Evolutionary conservation across 2,888 invertebrate genomes (phyloP).

Genomic region (Xestia rhomboidea): DNA sequence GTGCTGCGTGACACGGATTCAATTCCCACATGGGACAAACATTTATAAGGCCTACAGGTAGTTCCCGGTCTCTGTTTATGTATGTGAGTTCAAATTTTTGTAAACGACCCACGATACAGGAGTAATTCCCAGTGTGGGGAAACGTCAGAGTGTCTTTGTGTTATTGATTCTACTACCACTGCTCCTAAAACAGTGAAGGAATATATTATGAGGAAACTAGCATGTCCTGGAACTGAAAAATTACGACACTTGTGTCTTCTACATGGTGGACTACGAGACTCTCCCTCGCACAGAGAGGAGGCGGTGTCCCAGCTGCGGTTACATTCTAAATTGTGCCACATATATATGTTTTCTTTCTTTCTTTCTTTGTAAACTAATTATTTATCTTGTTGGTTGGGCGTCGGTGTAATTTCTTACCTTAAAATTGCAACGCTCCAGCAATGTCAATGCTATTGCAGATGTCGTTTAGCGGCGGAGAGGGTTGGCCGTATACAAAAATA

Average conservation of each 20-base stretch:
- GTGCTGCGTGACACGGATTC: neutral
- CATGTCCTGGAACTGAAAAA: too few relatives aligned
- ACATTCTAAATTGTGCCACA: too few relatives aligned
- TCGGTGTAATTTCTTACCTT: too few relatives aligned
- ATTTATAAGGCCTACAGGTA: neutral
- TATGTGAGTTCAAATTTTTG: neutral
- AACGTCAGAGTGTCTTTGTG: neutral
- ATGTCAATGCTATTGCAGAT: neutral
- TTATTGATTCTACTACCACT: neutral
- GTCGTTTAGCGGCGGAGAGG: too few relatives aligned
- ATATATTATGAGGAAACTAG: too few relatives aligned
- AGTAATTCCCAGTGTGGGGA: neutral
- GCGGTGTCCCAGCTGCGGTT: neutral
- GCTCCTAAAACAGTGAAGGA: neutral
- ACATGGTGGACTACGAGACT: too few relatives aligned
- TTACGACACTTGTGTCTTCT: too few relatives aligned
- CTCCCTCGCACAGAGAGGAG: too few relatives aligned
- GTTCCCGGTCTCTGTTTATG: neutral
- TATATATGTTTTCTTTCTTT: too few relatives aligned
- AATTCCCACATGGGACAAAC: neutral
- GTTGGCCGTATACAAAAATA: too few relatives aligned
- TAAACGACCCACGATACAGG: neutral
- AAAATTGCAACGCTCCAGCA: too few relatives aligned
- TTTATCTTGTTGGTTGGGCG: neutral
- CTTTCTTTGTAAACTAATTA: neutral